Percentiles rank a stretch among this genome's conserved stretches.
These are phyloP conservation scores for Sphaeridia pumilis DNA, from an alignment of 2,888 invertebrate species.

Conservation along the genomic window DNA sequence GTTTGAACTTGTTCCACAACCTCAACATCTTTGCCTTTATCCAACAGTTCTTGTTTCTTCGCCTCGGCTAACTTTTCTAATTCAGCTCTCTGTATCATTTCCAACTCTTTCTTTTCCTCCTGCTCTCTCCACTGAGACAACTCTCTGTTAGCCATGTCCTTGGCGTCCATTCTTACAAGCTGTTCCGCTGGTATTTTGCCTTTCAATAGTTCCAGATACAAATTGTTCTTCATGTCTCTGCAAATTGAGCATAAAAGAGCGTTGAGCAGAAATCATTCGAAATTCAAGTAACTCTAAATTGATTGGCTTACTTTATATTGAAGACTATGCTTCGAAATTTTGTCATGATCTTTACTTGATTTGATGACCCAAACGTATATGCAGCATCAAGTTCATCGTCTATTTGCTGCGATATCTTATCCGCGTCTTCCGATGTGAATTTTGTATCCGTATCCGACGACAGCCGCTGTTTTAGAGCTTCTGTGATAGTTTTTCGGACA, in stretches of 20 bases:
- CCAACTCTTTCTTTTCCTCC: slow-evolving; percentile 44
- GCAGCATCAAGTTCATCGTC: slow-evolving; percentile 79
- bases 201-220: slow-evolving; percentile 63
- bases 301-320: slow-evolving; percentile 28
- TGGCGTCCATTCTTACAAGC: slow-evolving; percentile 73
- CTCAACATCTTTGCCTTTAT: slow-evolving; percentile 30
- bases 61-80: slow-evolving; percentile 31
- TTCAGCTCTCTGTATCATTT: slow-evolving; percentile 35
- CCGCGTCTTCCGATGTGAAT: too few species aligned
- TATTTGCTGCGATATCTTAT: slow-evolving; percentile 60
- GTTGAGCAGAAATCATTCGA: too few species aligned
- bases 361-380: too few species aligned
- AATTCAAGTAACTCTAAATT: too few species aligned
- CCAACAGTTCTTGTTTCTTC: slow-evolving; percentile 32
- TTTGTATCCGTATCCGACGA: slow-evolving; percentile 38
- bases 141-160: slow-evolving; percentile 87
- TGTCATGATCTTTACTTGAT: too few species aligned
- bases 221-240: slow-evolving; percentile 79
- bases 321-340: slow-evolving; percentile 48
- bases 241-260: not conserved
- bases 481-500: slow-evolving; percentile 62
- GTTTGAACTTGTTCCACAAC: slow-evolving; percentile 28
- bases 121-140: slow-evolving; percentile 86
- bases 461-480: slow-evolving; percentile 26
- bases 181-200: slow-evolving; percentile 66